Conservation (phyloP, 1,140 invertebrate genomes). For the Holotrichia oblita region DNA sequence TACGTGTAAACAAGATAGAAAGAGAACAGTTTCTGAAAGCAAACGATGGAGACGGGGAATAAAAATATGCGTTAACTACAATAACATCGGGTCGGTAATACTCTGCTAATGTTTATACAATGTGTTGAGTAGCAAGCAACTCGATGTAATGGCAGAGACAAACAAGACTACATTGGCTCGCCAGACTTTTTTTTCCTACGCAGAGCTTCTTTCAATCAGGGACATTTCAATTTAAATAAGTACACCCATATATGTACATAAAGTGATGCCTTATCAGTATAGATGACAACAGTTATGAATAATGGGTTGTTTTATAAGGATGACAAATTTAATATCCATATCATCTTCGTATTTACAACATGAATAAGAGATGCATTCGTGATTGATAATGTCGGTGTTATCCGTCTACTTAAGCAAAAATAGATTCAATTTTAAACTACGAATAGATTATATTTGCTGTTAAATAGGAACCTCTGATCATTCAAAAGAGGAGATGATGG, state of each 20-base stretch:
- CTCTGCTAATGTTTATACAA: conserved; percentile 28
- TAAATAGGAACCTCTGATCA: no score
- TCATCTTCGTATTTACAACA: no score
- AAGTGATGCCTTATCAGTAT: neutral
- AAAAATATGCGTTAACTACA: conserved; percentile 7
- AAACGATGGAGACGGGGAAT: neutral
- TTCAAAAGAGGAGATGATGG: no score
- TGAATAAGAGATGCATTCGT: no score
- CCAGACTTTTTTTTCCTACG: neutral
- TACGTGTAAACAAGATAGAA: neutral
- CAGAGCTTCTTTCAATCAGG: neutral
- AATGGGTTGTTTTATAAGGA: no score
- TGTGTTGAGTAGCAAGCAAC: neutral
- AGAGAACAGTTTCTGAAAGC: neutral
- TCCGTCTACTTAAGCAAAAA: no score
- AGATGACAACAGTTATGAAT: neutral
- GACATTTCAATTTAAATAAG: neutral
- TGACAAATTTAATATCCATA: no score
- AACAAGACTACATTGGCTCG: neutral
- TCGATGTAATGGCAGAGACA: neutral
- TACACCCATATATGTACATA: neutral
- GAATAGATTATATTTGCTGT: no score
- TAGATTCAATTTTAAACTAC: no score
- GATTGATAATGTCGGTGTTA: no score
- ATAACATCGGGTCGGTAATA: neutral